Percentiles rank a stretch among this genome's conserved stretches.
phyloP scores from a whole-genome alignment of 2,888 invertebrate species.

The Automeris io region DNA sequence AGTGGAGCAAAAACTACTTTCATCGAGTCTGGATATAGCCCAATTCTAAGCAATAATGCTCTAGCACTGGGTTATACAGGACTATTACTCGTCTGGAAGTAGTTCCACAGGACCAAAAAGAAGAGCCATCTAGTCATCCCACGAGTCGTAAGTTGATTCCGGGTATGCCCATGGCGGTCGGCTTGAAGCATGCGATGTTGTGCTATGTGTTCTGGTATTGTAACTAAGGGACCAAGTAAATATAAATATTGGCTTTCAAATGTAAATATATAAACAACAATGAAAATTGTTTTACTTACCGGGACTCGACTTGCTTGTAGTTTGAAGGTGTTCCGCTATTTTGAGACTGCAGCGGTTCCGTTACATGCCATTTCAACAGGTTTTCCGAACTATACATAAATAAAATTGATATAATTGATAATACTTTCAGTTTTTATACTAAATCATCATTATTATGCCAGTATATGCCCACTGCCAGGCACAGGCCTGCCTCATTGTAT shows the following conservation, averaged over 20 bases:
- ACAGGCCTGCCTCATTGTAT: no score
- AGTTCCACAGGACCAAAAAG: slow-evolving; percentile 5
- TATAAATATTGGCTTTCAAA: background rate
- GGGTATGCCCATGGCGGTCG: slow-evolving; percentile 70
- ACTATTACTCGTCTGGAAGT: slow-evolving; percentile 1
- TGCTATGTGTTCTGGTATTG: slow-evolving; percentile 53
- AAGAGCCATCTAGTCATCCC: slow-evolving; percentile 45
- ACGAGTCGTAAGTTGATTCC: slow-evolving; percentile 43
- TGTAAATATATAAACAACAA: background rate
- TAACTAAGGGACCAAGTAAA: slow-evolving; percentile 39
- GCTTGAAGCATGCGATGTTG: slow-evolving; percentile 51
- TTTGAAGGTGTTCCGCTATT: slow-evolving; percentile 21
- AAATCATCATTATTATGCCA: no score
- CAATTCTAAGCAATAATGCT: slow-evolving; percentile 1
- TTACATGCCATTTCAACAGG: slow-evolving; percentile 52
- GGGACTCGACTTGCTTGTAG: slow-evolving; percentile 53
- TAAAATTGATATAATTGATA: background rate
- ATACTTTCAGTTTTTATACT: background rate
- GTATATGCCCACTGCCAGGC: no score
- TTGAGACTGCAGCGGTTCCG: slow-evolving; percentile 36
- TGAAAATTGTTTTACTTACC: slow-evolving; percentile 30
- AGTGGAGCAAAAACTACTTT: background rate
- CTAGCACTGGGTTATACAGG: background rate
- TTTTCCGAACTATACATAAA: slow-evolving; percentile 37
- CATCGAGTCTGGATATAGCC: background rate